Base-by-base conservation (phyloP, 2,113 vertebrate genomes). In the Panurus biarmicus region DNA sequence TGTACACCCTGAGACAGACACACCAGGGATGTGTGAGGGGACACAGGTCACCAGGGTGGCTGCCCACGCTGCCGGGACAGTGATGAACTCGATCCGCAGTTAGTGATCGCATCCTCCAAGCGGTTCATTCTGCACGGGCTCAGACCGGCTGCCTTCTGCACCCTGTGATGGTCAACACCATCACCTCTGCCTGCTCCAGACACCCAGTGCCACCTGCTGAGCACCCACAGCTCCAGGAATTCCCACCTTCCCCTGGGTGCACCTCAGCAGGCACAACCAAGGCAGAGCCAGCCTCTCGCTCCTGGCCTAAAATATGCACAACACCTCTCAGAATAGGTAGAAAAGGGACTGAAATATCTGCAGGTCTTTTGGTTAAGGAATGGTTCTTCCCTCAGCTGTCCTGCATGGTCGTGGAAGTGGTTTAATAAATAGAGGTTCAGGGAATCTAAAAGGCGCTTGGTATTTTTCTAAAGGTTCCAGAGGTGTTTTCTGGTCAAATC, bases 171-270 rank as follows among this genome's bases (percentile, higher is more conserved):
- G n/a, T n/a, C n/a, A n/a, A n/a, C n/a, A 18, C 21, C 4, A 24
- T 12, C 36, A 2, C 45, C 47, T 36, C 72, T 47, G 10, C 14
- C 48, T 94, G 36, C 79, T 73, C 78, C 67, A 75, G 86, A 42
- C 45, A 42, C 42, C 3, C 81, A 94, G 88, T 91, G 95, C 96
- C 97, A 95, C 76, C 97, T 97, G 81, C 95, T 86, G 96, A 8
- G 73, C 66, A 7, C 7, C 61, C 50, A 2, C 47, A 35, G 45
- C 38, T 23, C 61, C 54, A 11, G 36, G 9, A 40, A 29, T 19
- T n/a, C 56, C 2, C 3, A 3, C 23, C 15, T 7, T 3, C 3
- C 2, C 2, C 0, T 1, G 45, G 58, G 2, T 31, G 25, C 35
- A 11, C 44, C 40, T 10, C 29, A 25, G 6, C 48, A 60, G 28